Conservation (phyloP, 1,140 invertebrate genomes). For the Anoplolepis gracilipes region DNA sequence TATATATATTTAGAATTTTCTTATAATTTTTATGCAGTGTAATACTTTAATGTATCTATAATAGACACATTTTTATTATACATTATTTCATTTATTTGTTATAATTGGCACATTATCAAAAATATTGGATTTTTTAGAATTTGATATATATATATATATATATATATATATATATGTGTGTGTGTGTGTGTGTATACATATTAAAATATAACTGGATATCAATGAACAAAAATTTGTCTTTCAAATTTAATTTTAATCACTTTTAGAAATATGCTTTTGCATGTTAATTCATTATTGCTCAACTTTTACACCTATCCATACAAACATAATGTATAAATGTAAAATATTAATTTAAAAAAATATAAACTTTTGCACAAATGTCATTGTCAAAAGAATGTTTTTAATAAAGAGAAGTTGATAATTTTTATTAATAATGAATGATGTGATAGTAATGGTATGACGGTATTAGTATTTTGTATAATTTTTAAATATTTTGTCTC, state of each 20-base stretch:
- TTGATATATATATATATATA: background rate
- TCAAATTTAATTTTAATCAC: background rate
- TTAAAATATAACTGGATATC: too few species aligned
- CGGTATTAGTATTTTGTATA: background rate
- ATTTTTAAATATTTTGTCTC: background rate
- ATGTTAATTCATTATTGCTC: background rate
- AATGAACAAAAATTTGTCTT: background rate
- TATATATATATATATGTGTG: too few species aligned
- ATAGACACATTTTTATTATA: constrained; percentile 16
- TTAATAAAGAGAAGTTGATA: constrained; percentile 5
- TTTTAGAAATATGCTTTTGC: background rate
- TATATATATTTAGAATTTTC: constrained; percentile 27
- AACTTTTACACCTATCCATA: background rate
- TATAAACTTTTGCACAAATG: background rate
- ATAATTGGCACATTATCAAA: constrained; percentile 63
- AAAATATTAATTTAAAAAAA: constrained; percentile 29
- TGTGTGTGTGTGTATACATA: too few species aligned
- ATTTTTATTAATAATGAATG: constrained; percentile 8
- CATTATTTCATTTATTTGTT: constrained; percentile 25
- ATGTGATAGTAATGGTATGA: too few species aligned
- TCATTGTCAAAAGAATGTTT: background rate
- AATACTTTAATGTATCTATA: background rate
- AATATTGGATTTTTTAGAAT: background rate
- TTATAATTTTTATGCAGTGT: background rate
- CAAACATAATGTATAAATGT: constrained; percentile 1